Base-by-base conservation (phyloP, 1,140 invertebrate species). In the Pseudoatta argentina region DNA sequence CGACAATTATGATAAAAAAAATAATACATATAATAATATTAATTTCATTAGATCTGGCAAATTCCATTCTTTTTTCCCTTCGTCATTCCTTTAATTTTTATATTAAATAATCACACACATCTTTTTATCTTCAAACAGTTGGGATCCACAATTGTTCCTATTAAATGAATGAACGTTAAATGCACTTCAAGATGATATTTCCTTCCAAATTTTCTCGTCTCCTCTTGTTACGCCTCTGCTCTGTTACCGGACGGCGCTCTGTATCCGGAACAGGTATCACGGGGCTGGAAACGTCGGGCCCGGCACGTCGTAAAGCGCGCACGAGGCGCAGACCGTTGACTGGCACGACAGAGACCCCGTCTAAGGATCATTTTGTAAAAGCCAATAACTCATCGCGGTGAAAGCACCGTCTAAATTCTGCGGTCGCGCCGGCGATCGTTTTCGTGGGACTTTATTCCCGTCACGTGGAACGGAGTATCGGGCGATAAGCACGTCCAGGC, bases 231-330 rank as follows among this genome's bases (percentile, higher is more conserved):
- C 53, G 53, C 53, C 67, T 51, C n/a, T 73, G 69, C 51, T 71
- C 16, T 18, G 24, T 18, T 24, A 1, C 16, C 53, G 51, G 27
- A n/a, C 48, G 21, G 39, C 18, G 51, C n/a, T n/a, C n/a, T n/a
- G n/a, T 72, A 72, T 75, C 87, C 81, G 87, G 87, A 88, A 89
- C 87, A 89, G 81, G 73, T 85, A 88, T 88, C 86, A 88, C 73
- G 57, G 73, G 34, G 34, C 59, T 88, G 63, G 55, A 88, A 89
- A 88, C 24, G 24, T 24, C 24, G 24, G 24, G 24, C 82, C 67
- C 34, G 51, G 73, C 88, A 87, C 73, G 55, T 87, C 88, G 88
- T 89, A 87, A 90, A 89, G 51, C 57, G 73, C 44, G 61, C 55
- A 89, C 64, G 48, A 76, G 63, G 44, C 16, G 57, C 39, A 61